phyloP scores from a whole-genome alignment of 2,888 invertebrate genomes.

The Megalurothrips usitatus region DNA sequence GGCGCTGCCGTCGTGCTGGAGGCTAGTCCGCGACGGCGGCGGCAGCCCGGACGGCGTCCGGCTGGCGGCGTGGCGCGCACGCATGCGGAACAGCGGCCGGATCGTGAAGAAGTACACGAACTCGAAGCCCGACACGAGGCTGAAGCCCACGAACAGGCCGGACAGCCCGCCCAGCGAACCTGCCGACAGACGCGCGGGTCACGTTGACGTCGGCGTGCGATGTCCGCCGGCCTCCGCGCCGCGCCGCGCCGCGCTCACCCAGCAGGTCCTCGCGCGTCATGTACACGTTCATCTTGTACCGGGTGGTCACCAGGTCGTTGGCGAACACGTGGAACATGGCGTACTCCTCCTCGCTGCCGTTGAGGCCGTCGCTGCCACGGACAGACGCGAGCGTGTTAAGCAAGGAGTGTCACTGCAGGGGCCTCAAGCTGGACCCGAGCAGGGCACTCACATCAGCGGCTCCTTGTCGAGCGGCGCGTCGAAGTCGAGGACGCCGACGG shows the following conservation, averaged over 20 bases:
- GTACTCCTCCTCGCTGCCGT: constrained; percentile 51
- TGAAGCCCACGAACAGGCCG: constrained; percentile 66
- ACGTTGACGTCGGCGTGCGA: background rate
- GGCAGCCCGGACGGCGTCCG: background rate
- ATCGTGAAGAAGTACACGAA: constrained; percentile 59
- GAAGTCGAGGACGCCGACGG: background rate
- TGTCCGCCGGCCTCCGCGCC: background rate
- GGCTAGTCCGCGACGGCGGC: background rate
- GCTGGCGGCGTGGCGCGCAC: background rate
- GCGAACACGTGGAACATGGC: constrained; percentile 59
- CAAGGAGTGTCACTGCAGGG: background rate
- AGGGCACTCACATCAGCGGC: background rate
- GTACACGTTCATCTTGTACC: constrained; percentile 61
- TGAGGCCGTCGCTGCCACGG: constrained; percentile 48
- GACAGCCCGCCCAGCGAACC: constrained; percentile 67
- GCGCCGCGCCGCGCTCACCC: constrained; percentile 48
- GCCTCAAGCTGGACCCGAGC: background rate
- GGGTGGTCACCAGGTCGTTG: constrained; percentile 61
- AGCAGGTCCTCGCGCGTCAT: constrained; percentile 66
- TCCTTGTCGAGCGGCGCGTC: background rate
- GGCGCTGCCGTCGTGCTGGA: background rate
- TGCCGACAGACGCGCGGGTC: constrained; percentile 42
- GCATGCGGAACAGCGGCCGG: constrained; percentile 40
- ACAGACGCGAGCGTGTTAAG: background rate
- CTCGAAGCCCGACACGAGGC: constrained; percentile 63